A percentile compares a stretch with the other conserved stretches of the same genome.
phyloP scores from a whole-genome alignment of 1,140 invertebrate genomes.

The Solenopsis fugax region DNA sequence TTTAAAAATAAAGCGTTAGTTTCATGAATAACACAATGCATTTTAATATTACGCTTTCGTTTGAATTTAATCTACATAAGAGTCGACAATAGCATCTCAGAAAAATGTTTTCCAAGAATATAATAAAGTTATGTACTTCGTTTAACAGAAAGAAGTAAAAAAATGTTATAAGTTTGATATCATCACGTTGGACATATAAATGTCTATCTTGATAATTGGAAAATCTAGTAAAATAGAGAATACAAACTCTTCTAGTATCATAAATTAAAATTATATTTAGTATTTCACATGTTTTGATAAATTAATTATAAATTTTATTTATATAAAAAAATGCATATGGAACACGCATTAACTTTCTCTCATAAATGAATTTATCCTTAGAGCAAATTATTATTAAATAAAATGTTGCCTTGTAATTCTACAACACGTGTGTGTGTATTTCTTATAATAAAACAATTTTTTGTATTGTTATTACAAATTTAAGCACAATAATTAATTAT shows the following conservation, averaged over 20 bases:
- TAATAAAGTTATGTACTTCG: background rate
- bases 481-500: background rate
- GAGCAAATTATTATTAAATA: background rate
- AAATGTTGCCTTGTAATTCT: background rate
- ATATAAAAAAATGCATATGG: background rate
- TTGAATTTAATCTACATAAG: background rate
- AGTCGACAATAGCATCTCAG: background rate
- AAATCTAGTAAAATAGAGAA: background rate
- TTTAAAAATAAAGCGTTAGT: conserved; percentile 10
- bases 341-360: background rate
- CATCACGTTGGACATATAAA: background rate
- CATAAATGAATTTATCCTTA: background rate
- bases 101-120: background rate
- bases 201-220: background rate
- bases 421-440: background rate
- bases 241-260: background rate
- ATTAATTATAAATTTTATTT: no score
- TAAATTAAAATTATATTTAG: background rate
- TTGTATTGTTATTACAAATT: background rate
- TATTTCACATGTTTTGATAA: no score
- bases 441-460: background rate
- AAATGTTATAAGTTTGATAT: background rate
- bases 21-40: background rate
- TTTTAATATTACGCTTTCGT: background rate
- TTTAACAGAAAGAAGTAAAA: background rate